Percentiles rank a stretch among this genome's conserved stretches.
These are phyloP conservation scores for Microctenopoma stevenorrisi DNA, from an alignment of 2,797 vertebrate species.

Conservation along the genomic window DNA sequence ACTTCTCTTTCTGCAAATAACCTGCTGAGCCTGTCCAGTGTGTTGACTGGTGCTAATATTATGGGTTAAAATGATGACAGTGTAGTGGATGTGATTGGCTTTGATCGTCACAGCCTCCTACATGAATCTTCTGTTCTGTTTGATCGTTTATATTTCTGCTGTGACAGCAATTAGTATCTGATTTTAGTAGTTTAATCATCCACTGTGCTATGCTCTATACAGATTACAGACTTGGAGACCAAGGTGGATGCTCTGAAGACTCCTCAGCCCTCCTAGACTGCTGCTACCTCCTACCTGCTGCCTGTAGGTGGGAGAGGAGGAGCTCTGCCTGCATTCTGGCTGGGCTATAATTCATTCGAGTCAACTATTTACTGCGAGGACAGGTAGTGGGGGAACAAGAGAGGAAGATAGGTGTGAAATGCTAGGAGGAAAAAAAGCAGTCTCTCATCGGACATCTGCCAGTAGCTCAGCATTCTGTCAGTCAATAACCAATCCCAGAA, in stretches of 20 bases:
- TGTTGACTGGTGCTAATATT: too few species aligned
- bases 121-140: too few species aligned
- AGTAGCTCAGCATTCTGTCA: constrained; percentile 29
- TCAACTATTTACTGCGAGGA: constrained; percentile 55
- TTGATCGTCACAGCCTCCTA: too few species aligned
- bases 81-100: too few species aligned
- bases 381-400: constrained; percentile 21
- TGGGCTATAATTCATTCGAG: constrained; percentile 53
- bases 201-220: constrained; percentile 33
- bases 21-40: too few species aligned
- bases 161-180: too few species aligned
- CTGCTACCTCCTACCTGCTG: constrained; percentile 59
- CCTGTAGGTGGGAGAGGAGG: constrained; percentile 60
- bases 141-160: too few species aligned
- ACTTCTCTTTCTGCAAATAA: too few species aligned
- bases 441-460: constrained; percentile 43
- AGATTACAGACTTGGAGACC: constrained; percentile 94
- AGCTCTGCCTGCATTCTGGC: constrained; percentile 54
- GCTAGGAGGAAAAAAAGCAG: constrained; percentile 21
- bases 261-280: constrained; percentile 87
- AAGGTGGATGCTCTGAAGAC: constrained; percentile 93
- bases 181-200: background rate
- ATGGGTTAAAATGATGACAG: too few species aligned
- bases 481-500: constrained; percentile 80
- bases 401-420: constrained; percentile 1